Evolutionary conservation across 2,888 invertebrate genomes (phyloP).

Genomic region (Cepaea hortensis): DNA sequence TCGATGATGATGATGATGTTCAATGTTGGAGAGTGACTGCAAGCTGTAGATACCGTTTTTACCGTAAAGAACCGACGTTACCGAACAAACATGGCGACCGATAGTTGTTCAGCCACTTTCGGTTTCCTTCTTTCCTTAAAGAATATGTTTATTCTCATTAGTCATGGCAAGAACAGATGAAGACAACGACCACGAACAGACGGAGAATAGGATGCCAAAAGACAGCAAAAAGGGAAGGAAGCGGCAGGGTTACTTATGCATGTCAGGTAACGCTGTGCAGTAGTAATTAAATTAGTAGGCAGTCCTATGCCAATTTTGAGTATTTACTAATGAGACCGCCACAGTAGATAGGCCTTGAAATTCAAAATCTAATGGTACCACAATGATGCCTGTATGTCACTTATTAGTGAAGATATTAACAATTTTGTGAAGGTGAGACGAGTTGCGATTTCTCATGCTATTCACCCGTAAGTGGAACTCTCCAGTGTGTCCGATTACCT

Average conservation of each 20-base stretch:
- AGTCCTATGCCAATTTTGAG: no score
- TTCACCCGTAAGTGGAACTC: no score
- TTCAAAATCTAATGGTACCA: no score
- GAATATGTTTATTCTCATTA: background rate
- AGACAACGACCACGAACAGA: background rate
- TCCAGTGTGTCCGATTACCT: no score
- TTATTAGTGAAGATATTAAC: no score
- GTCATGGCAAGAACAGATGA: constrained; percentile 10
- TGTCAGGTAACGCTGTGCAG: constrained; percentile 19
- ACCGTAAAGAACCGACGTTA: constrained; percentile 18
- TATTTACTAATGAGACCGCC: no score
- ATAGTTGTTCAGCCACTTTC: constrained; percentile 24
- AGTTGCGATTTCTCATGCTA: no score
- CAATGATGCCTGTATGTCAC: no score
- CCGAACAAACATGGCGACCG: constrained; percentile 19
- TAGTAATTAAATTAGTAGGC: background rate
- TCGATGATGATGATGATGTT: no score
- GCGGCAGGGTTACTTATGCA: constrained; percentile 5
- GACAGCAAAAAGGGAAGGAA: constrained; percentile 39
- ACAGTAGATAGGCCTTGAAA: no score
- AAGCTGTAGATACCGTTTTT: background rate
- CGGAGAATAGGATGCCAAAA: constrained; percentile 40
- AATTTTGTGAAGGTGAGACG: no score
- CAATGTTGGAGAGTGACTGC: no score
- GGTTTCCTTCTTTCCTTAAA: constrained; percentile 18